A percentile compares a stretch with the other conserved stretches of the same genome.
These are phyloP conservation scores for Helostoma temminkii DNA, from an alignment of 2,797 vertebrate species.

Conservation along the genomic window DNA sequence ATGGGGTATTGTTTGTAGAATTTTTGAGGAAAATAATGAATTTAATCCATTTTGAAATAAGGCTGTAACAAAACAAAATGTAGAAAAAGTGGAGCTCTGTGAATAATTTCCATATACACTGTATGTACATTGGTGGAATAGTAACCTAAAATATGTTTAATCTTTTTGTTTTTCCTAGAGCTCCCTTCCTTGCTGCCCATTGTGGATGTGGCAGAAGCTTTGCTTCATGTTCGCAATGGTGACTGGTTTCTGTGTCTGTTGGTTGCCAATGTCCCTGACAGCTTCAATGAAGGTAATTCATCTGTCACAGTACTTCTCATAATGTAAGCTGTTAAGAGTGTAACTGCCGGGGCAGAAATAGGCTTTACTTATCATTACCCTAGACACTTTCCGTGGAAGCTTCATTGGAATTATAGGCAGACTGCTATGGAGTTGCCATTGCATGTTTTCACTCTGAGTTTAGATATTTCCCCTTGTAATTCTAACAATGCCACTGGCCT, in stretches of 20 bases:
- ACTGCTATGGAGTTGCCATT: slow-evolving; percentile 23
- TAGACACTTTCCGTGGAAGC: slow-evolving; percentile 4
- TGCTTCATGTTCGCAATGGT: slow-evolving; percentile 95
- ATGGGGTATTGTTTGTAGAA: too few relatives aligned
- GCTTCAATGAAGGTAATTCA: slow-evolving; percentile 95
- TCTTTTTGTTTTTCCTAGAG: slow-evolving; percentile 78
- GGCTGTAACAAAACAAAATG: too few relatives aligned
- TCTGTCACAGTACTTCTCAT: slow-evolving; percentile 16
- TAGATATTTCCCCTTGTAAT: slow-evolving; percentile 24
- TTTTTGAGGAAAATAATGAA: too few relatives aligned
- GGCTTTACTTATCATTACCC: slow-evolving; percentile 6
- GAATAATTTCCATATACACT: too few relatives aligned
- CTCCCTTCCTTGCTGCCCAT: slow-evolving; percentile 95
- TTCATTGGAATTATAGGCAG: slow-evolving; percentile 17
- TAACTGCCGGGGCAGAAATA: slow-evolving; percentile 24
- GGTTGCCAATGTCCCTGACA: slow-evolving; percentile 98
- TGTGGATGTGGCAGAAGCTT: slow-evolving; percentile 95
- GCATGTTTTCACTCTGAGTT: slow-evolving; percentile 19
- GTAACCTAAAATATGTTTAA: not conserved
- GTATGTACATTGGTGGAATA: too few relatives aligned
- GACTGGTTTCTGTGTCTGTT: slow-evolving; percentile 98
- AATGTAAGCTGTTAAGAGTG: slow-evolving; percentile 26
- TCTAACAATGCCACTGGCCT: slow-evolving; percentile 23
- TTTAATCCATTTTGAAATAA: too few relatives aligned
- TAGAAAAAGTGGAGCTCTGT: too few relatives aligned